Conservation (phyloP, 2,888 invertebrate genomes). For the Anaspis maculata region DNA sequence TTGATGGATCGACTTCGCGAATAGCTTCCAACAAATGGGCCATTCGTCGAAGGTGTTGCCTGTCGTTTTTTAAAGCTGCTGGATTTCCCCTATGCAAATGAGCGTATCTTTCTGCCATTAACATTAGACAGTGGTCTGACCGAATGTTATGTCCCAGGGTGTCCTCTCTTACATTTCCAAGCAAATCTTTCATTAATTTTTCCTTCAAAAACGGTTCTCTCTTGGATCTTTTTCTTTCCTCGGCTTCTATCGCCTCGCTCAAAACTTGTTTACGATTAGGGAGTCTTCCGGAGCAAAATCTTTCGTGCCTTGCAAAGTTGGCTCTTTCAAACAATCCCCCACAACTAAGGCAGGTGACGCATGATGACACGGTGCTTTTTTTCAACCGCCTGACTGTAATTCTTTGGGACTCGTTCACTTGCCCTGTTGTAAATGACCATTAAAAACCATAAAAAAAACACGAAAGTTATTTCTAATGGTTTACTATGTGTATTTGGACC, state of each 20-base stretch:
- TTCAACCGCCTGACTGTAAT: too few species aligned
- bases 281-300: neutral
- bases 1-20: neutral
- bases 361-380: too few species aligned
- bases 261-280: neutral
- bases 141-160: neutral
- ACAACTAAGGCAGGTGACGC: neutral
- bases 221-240: too few species aligned
- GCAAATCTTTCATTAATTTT: neutral
- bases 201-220: neutral
- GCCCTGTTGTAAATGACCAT: too few species aligned
- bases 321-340: neutral
- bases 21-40: neutral
- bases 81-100: neutral
- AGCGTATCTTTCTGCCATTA: neutral
- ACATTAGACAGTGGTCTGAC: neutral
- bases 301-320: neutral
- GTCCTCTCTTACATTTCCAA: neutral
- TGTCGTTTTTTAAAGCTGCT: conserved; percentile 1
- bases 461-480: too few species aligned
- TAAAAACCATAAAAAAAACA: too few species aligned
- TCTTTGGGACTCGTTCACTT: too few species aligned
- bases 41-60: conserved; percentile 1
- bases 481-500: too few species aligned
- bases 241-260: too few species aligned